phyloP scores from a whole-genome alignment of 2,113 vertebrate species.

The Scytalopus superciliaris region DNA sequence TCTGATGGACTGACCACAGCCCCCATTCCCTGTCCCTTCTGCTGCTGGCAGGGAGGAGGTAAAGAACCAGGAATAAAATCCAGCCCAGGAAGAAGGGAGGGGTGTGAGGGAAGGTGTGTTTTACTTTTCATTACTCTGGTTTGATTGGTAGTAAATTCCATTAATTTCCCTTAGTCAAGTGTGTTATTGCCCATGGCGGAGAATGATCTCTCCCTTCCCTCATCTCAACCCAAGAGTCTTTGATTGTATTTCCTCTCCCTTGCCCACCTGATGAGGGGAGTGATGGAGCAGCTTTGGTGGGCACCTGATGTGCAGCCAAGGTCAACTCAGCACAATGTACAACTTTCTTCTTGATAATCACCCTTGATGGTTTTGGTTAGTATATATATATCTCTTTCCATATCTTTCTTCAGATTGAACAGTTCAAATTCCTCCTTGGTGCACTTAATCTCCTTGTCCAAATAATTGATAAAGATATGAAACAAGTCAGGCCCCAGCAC shows the following conservation, averaged over 20 bases:
- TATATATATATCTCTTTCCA: neutral
- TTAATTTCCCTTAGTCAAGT: neutral
- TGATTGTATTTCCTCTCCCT: neutral
- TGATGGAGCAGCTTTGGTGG: neutral
- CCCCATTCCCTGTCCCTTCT: neutral
- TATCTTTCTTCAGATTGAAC: neutral
- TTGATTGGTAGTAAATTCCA: neutral
- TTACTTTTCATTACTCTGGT: neutral
- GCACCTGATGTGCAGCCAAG: neutral
- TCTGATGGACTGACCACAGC: neutral
- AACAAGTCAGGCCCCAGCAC: neutral
- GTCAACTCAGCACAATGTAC: neutral
- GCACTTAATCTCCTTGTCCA: neutral
- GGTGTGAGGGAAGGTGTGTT: neutral
- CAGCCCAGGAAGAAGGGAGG: neutral
- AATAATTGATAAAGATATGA: neutral
- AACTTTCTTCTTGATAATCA: neutral
- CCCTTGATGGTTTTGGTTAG: neutral
- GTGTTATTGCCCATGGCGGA: neutral
- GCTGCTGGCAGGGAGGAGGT: neutral
- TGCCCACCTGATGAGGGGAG: neutral
- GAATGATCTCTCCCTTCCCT: neutral
- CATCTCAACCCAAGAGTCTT: neutral
- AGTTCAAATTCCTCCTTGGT: neutral
- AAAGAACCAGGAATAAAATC: neutral